Base-by-base conservation (phyloP, 2,888 invertebrate genomes). In the Drosophila histrio region DNA sequence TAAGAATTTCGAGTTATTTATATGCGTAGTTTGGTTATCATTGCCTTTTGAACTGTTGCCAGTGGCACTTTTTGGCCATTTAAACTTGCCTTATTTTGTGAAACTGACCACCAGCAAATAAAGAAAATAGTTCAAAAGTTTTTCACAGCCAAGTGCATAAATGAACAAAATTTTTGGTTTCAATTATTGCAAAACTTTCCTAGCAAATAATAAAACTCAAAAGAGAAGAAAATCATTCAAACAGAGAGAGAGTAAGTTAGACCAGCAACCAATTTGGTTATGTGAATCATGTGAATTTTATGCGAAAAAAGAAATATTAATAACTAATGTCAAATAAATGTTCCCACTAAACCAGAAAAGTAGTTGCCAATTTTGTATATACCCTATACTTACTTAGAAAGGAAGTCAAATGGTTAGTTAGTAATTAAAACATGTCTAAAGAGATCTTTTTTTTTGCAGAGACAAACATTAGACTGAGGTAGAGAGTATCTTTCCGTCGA, bases 171-270 rank as follows among this genome's bases (percentile, higher is more conserved):
- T 78, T 79, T 59, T 64, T 68, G 66, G 72, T 88, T 88, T 89
- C 88, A 88, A 89, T 88, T 88, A 83, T 77, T 77, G 64, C 53
- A 57, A 77, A 88, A 86, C 59, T 88, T 88, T 81, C 39, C 70
- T 69, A 78, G 77, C 72, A 75, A 80, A 74, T 71, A 71, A 68
- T 54, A 50, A 30, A 58, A 57, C 64, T 50, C 2, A 21, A 24
- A 50, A 17, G 24, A 13, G 6, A 39, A 28, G 13, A 57, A 30
- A 41, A 21, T 50, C 26, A 34, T 52, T 34, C 28, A 43, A 39
- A 43, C 15, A 26, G 9, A 15, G 34, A 21, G 9, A 11, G 21
- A 24, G 19, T n/a, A 9, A 39, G 52, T n/a, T 21, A 13, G 21
- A 11, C 6, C 28, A 28, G 26, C 24, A 32, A 58, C 32, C 24